These are phyloP conservation scores for Eupithecia exiguata DNA, from an alignment of 2,888 invertebrate species.

Conservation along the genomic window DNA sequence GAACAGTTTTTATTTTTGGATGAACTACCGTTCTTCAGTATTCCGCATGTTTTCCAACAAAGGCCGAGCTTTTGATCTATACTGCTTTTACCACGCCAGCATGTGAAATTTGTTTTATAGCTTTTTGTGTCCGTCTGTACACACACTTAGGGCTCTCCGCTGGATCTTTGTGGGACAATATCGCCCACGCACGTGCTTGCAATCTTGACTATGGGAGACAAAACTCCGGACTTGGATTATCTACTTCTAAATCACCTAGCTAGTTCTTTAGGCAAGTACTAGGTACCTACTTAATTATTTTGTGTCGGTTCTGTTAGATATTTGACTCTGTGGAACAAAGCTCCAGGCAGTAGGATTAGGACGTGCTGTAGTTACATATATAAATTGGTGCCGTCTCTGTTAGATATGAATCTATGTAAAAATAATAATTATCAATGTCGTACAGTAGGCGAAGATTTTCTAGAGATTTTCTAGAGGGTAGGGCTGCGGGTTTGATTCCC, in stretches of 20 bases:
- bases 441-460: neutral
- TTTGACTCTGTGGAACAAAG: neutral
- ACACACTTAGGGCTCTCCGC: conserved; percentile 5
- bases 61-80: neutral
- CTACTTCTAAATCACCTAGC: neutral
- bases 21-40: neutral
- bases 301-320: no score
- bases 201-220: conserved; percentile 4
- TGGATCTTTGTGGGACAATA: neutral
- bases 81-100: neutral
- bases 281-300: neutral
- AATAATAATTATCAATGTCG: neutral
- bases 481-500: neutral
- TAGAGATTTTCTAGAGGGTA: neutral
- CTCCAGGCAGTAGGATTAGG: neutral
- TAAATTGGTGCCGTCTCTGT: neutral
- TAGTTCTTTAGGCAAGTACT: neutral
- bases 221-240: neutral
- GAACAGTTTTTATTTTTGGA: neutral
- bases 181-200: conserved; percentile 8
- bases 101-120: neutral
- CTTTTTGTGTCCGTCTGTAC: conserved; percentile 1
- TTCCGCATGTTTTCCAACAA: neutral
- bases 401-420: neutral
- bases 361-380: no score